These are phyloP conservation scores for Cenopis cana DNA, from an alignment of 2,888 invertebrate species.

Conservation along the genomic window DNA sequence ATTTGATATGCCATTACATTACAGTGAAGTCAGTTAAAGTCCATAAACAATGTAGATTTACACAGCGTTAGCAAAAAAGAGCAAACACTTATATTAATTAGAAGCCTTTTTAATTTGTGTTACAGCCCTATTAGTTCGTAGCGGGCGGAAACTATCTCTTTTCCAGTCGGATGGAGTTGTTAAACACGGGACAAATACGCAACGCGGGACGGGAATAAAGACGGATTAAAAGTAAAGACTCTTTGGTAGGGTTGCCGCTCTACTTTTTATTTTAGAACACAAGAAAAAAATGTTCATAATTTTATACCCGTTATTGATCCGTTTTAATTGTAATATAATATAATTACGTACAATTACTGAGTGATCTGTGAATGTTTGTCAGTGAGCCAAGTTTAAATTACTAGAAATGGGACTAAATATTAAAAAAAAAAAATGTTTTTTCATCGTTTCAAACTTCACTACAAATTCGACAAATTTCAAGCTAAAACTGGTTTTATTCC, in stretches of 20 bases:
- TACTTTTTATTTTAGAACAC: neutral
- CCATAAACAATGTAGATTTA: neutral
- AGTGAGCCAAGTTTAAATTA: too few species aligned
- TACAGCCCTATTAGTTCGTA: slow-evolving; percentile 18
- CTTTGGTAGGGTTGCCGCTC: slow-evolving; percentile 55
- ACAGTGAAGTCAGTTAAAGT: neutral
- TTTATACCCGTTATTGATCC: too few species aligned
- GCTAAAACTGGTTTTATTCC: too few species aligned
- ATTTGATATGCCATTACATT: neutral
- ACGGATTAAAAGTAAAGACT: slow-evolving; percentile 77
- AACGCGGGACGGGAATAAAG: slow-evolving; percentile 73
- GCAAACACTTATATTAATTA: slow-evolving; percentile 10
- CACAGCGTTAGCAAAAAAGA: neutral
- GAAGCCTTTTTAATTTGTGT: slow-evolving; percentile 29
- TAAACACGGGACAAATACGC: slow-evolving; percentile 77
- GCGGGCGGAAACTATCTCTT: slow-evolving; percentile 32
- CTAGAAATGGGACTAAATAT: too few species aligned
- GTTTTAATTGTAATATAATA: too few species aligned
- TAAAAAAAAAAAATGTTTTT: too few species aligned
- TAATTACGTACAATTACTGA: too few species aligned
- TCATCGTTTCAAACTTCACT: too few species aligned
- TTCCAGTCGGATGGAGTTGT: slow-evolving; percentile 65
- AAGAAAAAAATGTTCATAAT: neutral
- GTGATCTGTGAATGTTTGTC: too few species aligned
- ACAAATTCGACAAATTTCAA: too few species aligned